Percentiles rank a stretch among this genome's conserved stretches.
These are phyloP conservation scores for Sula dactylatra DNA, from an alignment of 2,113 vertebrate genomes.

Conservation along the genomic window DNA sequence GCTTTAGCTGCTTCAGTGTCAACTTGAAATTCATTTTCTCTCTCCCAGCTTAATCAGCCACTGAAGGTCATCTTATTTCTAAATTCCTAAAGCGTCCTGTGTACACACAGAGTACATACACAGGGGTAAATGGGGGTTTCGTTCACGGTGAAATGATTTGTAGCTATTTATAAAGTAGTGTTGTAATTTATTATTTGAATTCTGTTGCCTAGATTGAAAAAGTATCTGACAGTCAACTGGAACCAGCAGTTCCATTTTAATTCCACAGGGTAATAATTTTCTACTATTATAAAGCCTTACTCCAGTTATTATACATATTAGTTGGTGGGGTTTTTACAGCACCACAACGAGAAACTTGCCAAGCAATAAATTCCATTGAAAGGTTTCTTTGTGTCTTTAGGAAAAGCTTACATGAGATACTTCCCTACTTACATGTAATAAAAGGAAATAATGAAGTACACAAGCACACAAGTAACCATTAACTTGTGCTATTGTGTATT, in stretches of 20 bases:
- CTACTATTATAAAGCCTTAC: constrained; percentile 33
- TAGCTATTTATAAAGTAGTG: constrained; percentile 26
- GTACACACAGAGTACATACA: neutral
- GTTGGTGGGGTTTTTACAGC: constrained; percentile 35
- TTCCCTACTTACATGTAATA: constrained; percentile 48
- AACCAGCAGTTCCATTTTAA: constrained; percentile 47
- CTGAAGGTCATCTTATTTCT: constrained; percentile 18
- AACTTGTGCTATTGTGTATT: constrained; percentile 30
- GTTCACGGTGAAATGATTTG: constrained; percentile 45
- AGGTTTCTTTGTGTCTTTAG: constrained; percentile 57
- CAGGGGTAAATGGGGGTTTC: neutral
- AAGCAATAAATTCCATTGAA: constrained; percentile 55
- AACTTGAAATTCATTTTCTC: constrained; percentile 33
- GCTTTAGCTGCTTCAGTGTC: constrained; percentile 6
- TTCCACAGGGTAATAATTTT: constrained; percentile 47
- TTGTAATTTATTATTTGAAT: constrained; percentile 50
- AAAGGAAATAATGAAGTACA: constrained; percentile 47
- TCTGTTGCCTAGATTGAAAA: constrained; percentile 43
- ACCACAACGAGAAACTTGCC: constrained; percentile 29
- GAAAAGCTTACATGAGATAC: constrained; percentile 53
- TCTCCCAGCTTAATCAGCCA: constrained; percentile 16
- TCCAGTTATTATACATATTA: constrained; percentile 32
- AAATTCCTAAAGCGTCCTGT: neutral
- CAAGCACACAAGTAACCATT: constrained; percentile 34
- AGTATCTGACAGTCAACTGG: constrained; percentile 27